Conservation (phyloP, 2,888 invertebrate genomes). For the Melieria picta region DNA sequence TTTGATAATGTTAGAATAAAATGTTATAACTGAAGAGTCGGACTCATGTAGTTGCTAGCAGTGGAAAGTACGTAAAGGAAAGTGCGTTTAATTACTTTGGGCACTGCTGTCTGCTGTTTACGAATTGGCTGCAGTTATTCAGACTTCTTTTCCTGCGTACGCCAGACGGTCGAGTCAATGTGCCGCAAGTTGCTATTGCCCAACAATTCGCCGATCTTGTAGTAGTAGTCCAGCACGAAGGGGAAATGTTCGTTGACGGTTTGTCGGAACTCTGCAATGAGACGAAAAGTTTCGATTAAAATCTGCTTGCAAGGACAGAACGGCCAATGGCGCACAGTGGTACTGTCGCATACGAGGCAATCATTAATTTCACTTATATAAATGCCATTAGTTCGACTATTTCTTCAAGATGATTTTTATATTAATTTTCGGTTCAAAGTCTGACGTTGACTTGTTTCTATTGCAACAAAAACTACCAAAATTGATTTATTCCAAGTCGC, state of each 20-base stretch:
- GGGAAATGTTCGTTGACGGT: constrained; percentile 76
- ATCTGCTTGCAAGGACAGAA: background rate
- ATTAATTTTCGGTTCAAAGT: too few species aligned
- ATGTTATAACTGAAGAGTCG: background rate
- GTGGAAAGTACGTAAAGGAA: constrained; percentile 12
- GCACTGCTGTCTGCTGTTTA: background rate
- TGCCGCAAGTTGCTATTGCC: constrained; percentile 68
- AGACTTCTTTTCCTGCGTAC: constrained; percentile 46
- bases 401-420: too few species aligned
- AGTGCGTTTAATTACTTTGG: background rate
- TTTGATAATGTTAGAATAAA: background rate
- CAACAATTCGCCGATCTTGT: constrained; percentile 74
- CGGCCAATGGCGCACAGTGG: too few species aligned
- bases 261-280: constrained; percentile 74
- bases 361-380: too few species aligned
- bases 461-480: too few species aligned
- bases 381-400: too few species aligned
- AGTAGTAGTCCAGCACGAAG: constrained; percentile 74
- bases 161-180: constrained; percentile 71
- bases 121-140: constrained; percentile 44
- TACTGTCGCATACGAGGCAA: too few species aligned
- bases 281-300: constrained; percentile 20
- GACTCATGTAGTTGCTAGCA: too few species aligned
- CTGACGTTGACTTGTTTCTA: too few species aligned
- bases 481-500: too few species aligned